These are phyloP conservation scores for Uropetala carovei DNA, from an alignment of 2,888 invertebrate species.

Conservation along the genomic window DNA sequence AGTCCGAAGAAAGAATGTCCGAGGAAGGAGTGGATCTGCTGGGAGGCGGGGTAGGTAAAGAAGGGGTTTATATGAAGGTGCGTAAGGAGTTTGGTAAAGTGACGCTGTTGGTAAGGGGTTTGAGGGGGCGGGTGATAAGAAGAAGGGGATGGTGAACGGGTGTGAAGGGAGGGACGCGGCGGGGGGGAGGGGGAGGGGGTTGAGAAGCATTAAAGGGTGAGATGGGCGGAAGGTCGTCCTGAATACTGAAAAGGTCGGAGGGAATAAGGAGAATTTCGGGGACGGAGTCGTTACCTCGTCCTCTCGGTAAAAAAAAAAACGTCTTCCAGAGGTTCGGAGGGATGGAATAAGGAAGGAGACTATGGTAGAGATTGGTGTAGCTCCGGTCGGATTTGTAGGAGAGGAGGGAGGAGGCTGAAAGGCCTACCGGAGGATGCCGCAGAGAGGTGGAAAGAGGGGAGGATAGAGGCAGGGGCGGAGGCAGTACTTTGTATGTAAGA, in stretches of 20 bases:
- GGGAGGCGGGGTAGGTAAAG: not conserved
- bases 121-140: not conserved
- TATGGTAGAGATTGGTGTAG: not conserved
- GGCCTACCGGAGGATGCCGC: not conserved
- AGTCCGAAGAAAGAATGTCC: no score
- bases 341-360: not conserved
- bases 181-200: no score
- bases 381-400: not conserved
- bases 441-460: not conserved
- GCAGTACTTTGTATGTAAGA: constrained; percentile 9
- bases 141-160: not conserved
- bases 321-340: constrained; percentile 18
- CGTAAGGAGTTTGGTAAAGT: not conserved
- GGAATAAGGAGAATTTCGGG: constrained; percentile 11
- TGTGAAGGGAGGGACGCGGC: no score
- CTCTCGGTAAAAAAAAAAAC: not conserved
- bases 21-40: no score
- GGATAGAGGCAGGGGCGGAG: not conserved
- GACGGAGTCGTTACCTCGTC: not conserved
- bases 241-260: constrained; percentile 28
- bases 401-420: not conserved
- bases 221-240: not conserved
- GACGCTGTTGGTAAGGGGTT: not conserved
- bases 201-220: not conserved
- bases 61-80: not conserved